Conservation (phyloP, 2,113 vertebrate species). For the Chascanopsetta lugubris region DNA sequence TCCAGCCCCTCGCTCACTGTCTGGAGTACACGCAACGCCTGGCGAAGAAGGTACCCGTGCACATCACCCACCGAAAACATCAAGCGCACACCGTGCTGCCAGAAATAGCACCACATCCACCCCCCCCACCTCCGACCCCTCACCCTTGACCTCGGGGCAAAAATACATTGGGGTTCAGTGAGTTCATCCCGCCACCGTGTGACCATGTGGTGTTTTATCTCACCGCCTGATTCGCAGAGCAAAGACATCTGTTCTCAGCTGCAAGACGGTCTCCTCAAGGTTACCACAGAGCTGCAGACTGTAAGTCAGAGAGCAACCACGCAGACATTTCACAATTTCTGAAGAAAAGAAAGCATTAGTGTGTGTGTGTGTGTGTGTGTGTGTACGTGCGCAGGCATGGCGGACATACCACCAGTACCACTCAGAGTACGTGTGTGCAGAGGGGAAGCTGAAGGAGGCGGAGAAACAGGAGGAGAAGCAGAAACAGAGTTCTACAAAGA, state of each 20-base stretch:
- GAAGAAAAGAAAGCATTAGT: background rate
- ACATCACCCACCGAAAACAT: background rate
- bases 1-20: conserved; percentile 83
- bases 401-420: conserved; percentile 88
- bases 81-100: background rate
- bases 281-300: conserved; percentile 86
- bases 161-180: background rate
- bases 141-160: background rate
- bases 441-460: conserved; percentile 88
- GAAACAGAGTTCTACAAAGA: conserved; percentile 84
- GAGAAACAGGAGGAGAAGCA: conserved; percentile 87
- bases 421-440: conserved; percentile 81
- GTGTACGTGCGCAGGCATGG: conserved; percentile 79
- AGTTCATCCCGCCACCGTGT: background rate
- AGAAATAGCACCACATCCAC: too few relatives aligned
- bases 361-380: conserved; percentile 10
- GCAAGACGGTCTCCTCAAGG: conserved; percentile 88
- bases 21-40: conserved; percentile 86
- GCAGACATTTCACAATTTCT: conserved; percentile 7
- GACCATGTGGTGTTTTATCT: conserved; percentile 27
- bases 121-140: background rate
- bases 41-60: conserved; percentile 82
- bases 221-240: conserved; percentile 74
- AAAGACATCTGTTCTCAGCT: conserved; percentile 86
- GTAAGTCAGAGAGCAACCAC: conserved; percentile 73